Evolutionary conservation across 2,113 vertebrate species (phyloP).

Genomic region (Neolamprologus sp.): DNA sequence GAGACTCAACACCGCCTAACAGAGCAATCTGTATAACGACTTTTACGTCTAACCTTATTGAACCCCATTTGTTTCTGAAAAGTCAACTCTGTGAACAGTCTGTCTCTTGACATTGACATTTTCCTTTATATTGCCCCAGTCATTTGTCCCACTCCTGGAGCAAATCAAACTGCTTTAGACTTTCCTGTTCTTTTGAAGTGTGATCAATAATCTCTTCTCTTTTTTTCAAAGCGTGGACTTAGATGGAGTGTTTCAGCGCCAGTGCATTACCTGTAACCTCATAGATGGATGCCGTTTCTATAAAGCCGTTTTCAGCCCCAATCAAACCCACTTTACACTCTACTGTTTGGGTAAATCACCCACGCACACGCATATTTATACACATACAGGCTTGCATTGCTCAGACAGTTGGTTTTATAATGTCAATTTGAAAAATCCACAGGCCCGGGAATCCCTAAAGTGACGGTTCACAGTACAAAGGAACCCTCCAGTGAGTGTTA

Average conservation of each 20-base stretch:
- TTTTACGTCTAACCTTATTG: slow-evolving; percentile 10
- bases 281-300: slow-evolving; percentile 73
- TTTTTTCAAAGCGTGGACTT: slow-evolving; percentile 64
- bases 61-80: slow-evolving; percentile 11
- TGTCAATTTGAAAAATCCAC: background rate
- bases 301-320: slow-evolving; percentile 71
- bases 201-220: background rate
- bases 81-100: background rate
- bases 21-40: background rate
- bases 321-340: slow-evolving; percentile 69
- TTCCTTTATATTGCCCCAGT: background rate
- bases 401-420: background rate
- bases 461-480: slow-evolving; percentile 69
- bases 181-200: background rate
- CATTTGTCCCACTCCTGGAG: background rate
- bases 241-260: slow-evolving; percentile 69
- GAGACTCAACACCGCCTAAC: background rate
- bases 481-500: slow-evolving; percentile 71
- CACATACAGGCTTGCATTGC: background rate
- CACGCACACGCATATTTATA: accelerated
- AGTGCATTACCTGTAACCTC: slow-evolving; percentile 75
- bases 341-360: slow-evolving; percentile 70
- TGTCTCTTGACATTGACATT: background rate
- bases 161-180: background rate
- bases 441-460: slow-evolving; percentile 76